phyloP scores from a whole-genome alignment of 1,140 invertebrate species.

The Macrosteles quadrilineatus region DNA sequence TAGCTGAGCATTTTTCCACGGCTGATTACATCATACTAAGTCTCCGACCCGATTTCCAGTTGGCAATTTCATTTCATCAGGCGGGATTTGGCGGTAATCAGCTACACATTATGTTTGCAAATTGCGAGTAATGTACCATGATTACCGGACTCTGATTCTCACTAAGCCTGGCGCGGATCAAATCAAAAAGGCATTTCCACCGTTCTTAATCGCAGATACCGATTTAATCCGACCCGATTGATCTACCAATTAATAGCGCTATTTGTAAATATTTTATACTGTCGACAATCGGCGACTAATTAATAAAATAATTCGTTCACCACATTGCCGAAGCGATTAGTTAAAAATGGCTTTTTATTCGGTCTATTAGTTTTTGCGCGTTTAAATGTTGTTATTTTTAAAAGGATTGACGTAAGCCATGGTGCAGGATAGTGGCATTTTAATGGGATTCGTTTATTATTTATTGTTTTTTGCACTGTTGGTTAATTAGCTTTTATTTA shows the following conservation, averaged over 20 bases:
- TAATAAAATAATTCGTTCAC: slow-evolving; percentile 14
- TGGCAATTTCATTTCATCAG: slow-evolving; percentile 31
- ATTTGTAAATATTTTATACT: slow-evolving; percentile 12
- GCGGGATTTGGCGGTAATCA: slow-evolving; percentile 13
- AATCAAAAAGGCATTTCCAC: slow-evolving; percentile 31
- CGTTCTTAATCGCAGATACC: neutral
- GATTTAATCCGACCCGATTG: slow-evolving; percentile 1
- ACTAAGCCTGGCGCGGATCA: slow-evolving; percentile 9
- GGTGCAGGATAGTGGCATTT: neutral
- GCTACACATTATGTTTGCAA: slow-evolving; percentile 25
- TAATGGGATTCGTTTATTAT: slow-evolving; percentile 12
- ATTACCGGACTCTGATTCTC: slow-evolving; percentile 17
- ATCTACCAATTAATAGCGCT: slow-evolving; percentile 17
- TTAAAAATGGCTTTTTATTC: slow-evolving; percentile 12
- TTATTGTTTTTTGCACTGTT: slow-evolving; percentile 12
- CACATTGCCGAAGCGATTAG: neutral
- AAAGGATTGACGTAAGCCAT: slow-evolving; percentile 1
- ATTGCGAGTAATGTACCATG: slow-evolving; percentile 11
- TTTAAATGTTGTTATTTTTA: slow-evolving; percentile 1
- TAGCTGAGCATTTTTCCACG: too few species aligned
- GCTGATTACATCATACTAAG: too few species aligned
- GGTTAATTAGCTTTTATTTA: slow-evolving; percentile 1
- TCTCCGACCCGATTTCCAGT: slow-evolving; percentile 17
- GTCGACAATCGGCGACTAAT: neutral
- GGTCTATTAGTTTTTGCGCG: slow-evolving; percentile 10